Conservation (phyloP, 2,888 invertebrate species). For the Lissonota sp. region DNA sequence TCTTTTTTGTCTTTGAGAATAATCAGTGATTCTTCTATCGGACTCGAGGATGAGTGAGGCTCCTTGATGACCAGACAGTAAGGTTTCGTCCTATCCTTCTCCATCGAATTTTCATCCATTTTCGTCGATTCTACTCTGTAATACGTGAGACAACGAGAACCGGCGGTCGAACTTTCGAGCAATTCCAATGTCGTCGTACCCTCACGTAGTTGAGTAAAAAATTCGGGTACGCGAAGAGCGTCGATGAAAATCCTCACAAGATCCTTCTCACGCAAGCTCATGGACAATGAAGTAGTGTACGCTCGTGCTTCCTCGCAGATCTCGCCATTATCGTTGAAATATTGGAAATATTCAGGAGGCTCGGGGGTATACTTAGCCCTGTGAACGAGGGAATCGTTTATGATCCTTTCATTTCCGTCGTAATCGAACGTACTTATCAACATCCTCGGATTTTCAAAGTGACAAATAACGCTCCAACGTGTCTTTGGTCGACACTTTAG, state of each 20-base stretch:
- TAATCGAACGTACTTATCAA: slow-evolving; percentile 3
- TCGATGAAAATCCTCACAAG: slow-evolving; percentile 69
- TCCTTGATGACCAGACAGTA: too few relatives aligned
- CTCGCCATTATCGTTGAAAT: neutral
- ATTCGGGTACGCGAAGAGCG: slow-evolving; percentile 69
- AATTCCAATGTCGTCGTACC: too few relatives aligned
- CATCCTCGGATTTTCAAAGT: slow-evolving; percentile 11
- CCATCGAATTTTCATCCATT: too few relatives aligned
- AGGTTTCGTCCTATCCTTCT: too few relatives aligned
- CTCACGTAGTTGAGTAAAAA: too few relatives aligned
- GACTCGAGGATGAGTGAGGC: too few relatives aligned
- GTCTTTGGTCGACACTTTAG: slow-evolving; percentile 49
- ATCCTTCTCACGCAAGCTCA: slow-evolving; percentile 68
- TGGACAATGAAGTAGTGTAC: slow-evolving; percentile 2
- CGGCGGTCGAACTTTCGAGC: too few relatives aligned
- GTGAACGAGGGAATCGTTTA: neutral
- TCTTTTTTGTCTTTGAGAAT: too few relatives aligned
- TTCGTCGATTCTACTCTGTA: too few relatives aligned
- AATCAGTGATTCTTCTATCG: too few relatives aligned
- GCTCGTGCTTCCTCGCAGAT: neutral
- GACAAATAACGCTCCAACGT: slow-evolving; percentile 28
- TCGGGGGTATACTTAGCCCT: slow-evolving; percentile 27
- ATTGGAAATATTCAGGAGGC: neutral
- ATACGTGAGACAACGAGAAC: too few relatives aligned
- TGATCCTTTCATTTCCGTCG: neutral